Conservation (phyloP, 1,140 invertebrate species). For the Drosophila persimilis region DNA sequence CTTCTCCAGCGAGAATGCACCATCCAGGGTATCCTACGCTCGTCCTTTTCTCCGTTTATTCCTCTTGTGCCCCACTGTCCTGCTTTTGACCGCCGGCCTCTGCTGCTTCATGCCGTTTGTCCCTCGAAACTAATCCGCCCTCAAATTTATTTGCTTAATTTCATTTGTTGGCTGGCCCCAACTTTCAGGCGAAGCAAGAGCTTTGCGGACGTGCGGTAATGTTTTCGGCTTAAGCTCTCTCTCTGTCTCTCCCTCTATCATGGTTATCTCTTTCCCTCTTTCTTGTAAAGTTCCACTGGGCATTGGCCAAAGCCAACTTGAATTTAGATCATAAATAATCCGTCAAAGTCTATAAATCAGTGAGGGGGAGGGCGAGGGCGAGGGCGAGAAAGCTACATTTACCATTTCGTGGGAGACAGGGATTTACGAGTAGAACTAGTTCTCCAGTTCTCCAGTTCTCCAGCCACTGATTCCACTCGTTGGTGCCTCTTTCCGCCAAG, state of each 20-base stretch:
- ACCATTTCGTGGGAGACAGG: too few species aligned
- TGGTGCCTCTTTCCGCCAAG: too few species aligned
- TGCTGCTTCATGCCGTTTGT: slow-evolving; percentile 9
- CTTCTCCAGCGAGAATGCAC: background rate
- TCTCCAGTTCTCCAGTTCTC: too few species aligned
- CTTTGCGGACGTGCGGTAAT: slow-evolving; percentile 69
- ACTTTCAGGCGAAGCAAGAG: slow-evolving; percentile 34
- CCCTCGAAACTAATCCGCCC: slow-evolving; percentile 64
- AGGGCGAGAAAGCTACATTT: too few species aligned
- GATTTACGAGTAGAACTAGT: too few species aligned
- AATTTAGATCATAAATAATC: slow-evolving; percentile 52
- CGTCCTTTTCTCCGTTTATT: background rate
- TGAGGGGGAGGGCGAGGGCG: background rate
- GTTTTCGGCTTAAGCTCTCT: slow-evolving; percentile 67
- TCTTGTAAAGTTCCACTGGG: slow-evolving; percentile 13
- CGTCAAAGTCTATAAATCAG: slow-evolving; percentile 39
- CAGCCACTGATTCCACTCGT: too few species aligned
- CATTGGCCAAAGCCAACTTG: slow-evolving; percentile 40
- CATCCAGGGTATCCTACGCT: too few species aligned
- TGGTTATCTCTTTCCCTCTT: slow-evolving; percentile 7
- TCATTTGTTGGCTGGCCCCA: slow-evolving; percentile 67
- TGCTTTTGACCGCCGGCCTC: background rate
- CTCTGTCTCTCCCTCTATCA: background rate
- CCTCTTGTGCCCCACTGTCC: background rate
- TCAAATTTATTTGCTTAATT: slow-evolving; percentile 80